Evolutionary conservation across 2,113 vertebrate genomes (phyloP).

Genomic region (Aramus guarauna): DNA sequence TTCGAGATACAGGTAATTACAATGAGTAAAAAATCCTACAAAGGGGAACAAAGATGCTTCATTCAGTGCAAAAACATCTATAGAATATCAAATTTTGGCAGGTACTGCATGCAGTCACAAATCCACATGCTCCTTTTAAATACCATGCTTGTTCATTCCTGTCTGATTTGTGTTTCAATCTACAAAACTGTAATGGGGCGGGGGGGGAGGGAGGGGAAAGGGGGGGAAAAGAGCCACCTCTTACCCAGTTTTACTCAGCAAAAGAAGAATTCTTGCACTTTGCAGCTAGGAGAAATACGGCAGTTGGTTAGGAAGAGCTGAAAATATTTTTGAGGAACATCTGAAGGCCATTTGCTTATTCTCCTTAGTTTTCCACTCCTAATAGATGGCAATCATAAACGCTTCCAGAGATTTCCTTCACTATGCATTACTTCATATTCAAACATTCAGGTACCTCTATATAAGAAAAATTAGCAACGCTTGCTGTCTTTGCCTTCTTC

Average conservation of each 20-base stretch:
- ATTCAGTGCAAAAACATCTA: neutral
- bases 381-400: constrained; percentile 28
- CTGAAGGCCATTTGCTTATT: constrained; percentile 35
- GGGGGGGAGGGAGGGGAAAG: too few relatives aligned
- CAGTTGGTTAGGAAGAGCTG: neutral
- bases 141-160: constrained; percentile 6
- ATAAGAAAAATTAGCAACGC: neutral
- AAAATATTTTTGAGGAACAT: constrained; percentile 30
- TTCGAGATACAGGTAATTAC: neutral
- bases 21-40: neutral
- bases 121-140: neutral
- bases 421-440: neutral
- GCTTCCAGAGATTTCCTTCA: constrained; percentile 20
- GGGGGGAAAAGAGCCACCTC: neutral
- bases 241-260: constrained; percentile 23
- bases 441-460: constrained; percentile 16
- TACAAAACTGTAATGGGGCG: neutral
- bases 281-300: neutral
- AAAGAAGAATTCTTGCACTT: neutral
- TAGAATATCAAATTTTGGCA: constrained; percentile 13
- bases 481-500: constrained; percentile 19
- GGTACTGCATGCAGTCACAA: neutral
- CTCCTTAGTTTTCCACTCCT: constrained; percentile 10
- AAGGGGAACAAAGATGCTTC: neutral
- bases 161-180: neutral